Evolutionary conservation across 2,797 vertebrate genomes (phyloP), one percentile per base, ranked within the genome.

Genomic region (Pipistrellus pipistrellus): DNA sequence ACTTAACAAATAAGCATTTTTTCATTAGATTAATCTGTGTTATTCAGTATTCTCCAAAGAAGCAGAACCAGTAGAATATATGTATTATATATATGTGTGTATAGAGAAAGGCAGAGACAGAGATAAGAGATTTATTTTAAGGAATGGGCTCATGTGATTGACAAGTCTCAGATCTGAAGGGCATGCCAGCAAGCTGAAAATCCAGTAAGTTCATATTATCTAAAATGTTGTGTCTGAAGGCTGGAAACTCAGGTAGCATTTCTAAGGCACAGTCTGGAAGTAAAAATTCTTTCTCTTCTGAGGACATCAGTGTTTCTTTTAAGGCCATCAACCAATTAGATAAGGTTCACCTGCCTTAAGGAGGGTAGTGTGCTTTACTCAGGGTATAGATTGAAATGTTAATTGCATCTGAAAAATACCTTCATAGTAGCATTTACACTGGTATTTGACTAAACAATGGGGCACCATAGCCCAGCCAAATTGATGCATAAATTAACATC

Each of bases 121-220:
- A 76, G 59, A 76, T 8, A 80, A 64, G 4, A 77, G 27, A 92
- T 44, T 82, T 82, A 90, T 83, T 94, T 87, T 44, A 88, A 92
- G 12, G 18, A 85, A 88, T 4, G 82, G 46, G 15, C 11, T 83
- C 51, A 57, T 17, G 51, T 17, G 44, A 30, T 27, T 48, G 10
- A 17, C 73, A 90, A 85, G 64, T 82, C 23, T 83, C 72, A 86
- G 78, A 91, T 81, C 35, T 72, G 88, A 76, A 84, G 62, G 30
- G 23, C 53, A 75, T 3, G 32, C 1, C 21, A 62, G 44, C 14
- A 81, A 66, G 30, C 38, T 87, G n/a, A 35, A 91, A 95, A 80
- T 38, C n/a, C 1, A 30, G 48, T 1, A n/a, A 53, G 17, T 20
- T 68, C 27, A 38, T 53, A 8, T 12, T 48, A 57, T 23, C 64